A percentile compares a stretch with the other conserved stretches of the same genome.
Conservation (phyloP, 2,797 vertebrate species). For the Takifugu ocellatus region DNA sequence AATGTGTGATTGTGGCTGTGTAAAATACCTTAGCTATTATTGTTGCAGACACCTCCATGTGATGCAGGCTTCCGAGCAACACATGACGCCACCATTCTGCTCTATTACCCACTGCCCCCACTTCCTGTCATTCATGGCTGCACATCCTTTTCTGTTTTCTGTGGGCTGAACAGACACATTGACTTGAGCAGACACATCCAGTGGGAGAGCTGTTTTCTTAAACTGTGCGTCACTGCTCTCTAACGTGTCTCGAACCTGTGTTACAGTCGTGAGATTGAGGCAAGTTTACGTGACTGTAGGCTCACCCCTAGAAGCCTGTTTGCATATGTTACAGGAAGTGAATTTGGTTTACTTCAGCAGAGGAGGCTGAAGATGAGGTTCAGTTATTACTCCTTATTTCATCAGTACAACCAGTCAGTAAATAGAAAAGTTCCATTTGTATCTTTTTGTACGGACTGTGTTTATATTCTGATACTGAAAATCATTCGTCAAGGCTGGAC, state of each 20-base stretch:
- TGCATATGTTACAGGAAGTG: slow-evolving; percentile 20
- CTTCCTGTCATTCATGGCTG: slow-evolving; percentile 31
- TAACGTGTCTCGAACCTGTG: slow-evolving; percentile 38
- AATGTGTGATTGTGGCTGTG: too few species aligned
- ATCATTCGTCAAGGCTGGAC: slow-evolving; percentile 20
- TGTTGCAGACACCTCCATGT: slow-evolving; percentile 26
- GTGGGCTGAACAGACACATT: too few species aligned
- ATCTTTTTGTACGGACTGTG: slow-evolving; percentile 9
- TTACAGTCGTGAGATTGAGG: slow-evolving; percentile 16
- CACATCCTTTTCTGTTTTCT: background rate
- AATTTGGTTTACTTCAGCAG: slow-evolving; percentile 4
- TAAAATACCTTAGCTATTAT: background rate
- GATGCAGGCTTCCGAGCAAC: slow-evolving; percentile 34
- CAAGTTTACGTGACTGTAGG: slow-evolving; percentile 3
- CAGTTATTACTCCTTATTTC: background rate
- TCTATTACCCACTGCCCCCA: slow-evolving; percentile 16
- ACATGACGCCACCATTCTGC: slow-evolving; percentile 29
- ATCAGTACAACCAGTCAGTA: background rate
- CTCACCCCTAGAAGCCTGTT: slow-evolving; percentile 7
- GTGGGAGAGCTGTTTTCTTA: background rate
- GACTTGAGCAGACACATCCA: background rate
- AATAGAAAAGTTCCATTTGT: background rate
- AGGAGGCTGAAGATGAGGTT: background rate
- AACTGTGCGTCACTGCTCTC: background rate
- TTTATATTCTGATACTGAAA: slow-evolving; percentile 24